These are phyloP conservation scores for Anguilla pacifica DNA, from an alignment of 2,797 vertebrate species.

Conservation along the genomic window DNA sequence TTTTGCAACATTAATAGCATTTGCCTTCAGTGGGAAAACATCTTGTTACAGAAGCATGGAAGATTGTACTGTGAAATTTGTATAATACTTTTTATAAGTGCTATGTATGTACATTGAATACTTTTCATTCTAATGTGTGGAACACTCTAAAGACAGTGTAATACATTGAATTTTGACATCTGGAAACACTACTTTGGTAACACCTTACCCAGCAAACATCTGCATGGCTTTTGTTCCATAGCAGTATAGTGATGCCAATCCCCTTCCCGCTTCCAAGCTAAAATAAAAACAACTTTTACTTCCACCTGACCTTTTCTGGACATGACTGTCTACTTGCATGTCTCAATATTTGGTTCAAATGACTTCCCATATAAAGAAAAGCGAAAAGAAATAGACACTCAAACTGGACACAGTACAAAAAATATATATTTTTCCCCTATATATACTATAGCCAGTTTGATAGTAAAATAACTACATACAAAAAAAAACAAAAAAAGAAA, in stretches of 20 bases:
- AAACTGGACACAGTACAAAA: neutral
- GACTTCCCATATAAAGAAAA: neutral
- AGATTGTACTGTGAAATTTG: neutral
- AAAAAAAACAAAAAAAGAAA: too few relatives aligned
- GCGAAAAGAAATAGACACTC: too few relatives aligned
- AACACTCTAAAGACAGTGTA: neutral
- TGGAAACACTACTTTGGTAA: slow-evolving; percentile 21
- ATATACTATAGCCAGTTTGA: too few relatives aligned
- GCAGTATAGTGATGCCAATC: neutral
- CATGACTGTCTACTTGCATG: neutral
- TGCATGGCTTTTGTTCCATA: neutral
- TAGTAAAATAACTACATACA: too few relatives aligned
- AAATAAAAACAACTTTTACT: slow-evolving; percentile 29
- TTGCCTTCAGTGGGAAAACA: neutral
- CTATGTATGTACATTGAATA: neutral
- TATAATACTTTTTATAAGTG: neutral
- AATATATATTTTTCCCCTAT: neutral
- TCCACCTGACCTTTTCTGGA: slow-evolving; percentile 18
- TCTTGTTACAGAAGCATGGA: neutral
- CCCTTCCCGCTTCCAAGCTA: slow-evolving; percentile 7
- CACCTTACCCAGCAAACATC: neutral
- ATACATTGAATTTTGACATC: slow-evolving; percentile 23
- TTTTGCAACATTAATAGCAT: neutral
- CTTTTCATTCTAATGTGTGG: neutral
- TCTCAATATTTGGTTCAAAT: neutral